Percentiles rank a stretch among this genome's conserved stretches.
These are phyloP conservation scores for Epinephelus fuscoguttatus DNA, from an alignment of 2,113 vertebrate genomes.

Conservation along the genomic window DNA sequence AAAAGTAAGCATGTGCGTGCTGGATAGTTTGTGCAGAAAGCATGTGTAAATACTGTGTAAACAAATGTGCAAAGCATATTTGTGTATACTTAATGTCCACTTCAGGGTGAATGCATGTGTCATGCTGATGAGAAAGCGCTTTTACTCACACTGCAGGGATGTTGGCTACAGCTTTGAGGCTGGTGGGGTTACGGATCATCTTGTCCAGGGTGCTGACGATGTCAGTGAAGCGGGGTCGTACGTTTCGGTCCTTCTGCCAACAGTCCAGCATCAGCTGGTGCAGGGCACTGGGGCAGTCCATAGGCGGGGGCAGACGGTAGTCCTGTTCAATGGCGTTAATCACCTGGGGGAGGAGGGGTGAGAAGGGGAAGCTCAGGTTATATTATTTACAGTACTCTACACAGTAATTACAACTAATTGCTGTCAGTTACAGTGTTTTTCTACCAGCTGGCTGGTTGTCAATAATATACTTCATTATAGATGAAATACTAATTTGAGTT, in stretches of 20 bases:
- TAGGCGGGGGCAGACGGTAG: constrained; percentile 96
- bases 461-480: constrained; percentile 16
- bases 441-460: constrained; percentile 2
- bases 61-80: constrained; percentile 27
- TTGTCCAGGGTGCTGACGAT: constrained; percentile 98
- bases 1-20: constrained; percentile 23
- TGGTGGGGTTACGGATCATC: constrained; percentile 98
- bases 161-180: constrained; percentile 97
- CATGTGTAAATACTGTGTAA: constrained; percentile 35
- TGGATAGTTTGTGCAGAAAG: constrained; percentile 15
- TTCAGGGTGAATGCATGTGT: background rate
- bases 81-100: background rate
- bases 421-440: constrained; percentile 14
- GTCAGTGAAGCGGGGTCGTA: constrained; percentile 95
- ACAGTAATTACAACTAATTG: background rate
- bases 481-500: constrained; percentile 19
- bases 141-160: constrained; percentile 96
- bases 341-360: constrained; percentile 82
- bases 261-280: constrained; percentile 99
- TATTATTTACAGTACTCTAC: background rate
- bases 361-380: background rate
- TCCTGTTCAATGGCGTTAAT: constrained; percentile 99
- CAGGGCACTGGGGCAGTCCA: constrained; percentile 97
- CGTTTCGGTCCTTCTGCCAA: constrained; percentile 99
- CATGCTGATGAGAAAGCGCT: background rate